Conservation (phyloP, 2,113 vertebrate species). For the Orientallactaga bullata region DNA sequence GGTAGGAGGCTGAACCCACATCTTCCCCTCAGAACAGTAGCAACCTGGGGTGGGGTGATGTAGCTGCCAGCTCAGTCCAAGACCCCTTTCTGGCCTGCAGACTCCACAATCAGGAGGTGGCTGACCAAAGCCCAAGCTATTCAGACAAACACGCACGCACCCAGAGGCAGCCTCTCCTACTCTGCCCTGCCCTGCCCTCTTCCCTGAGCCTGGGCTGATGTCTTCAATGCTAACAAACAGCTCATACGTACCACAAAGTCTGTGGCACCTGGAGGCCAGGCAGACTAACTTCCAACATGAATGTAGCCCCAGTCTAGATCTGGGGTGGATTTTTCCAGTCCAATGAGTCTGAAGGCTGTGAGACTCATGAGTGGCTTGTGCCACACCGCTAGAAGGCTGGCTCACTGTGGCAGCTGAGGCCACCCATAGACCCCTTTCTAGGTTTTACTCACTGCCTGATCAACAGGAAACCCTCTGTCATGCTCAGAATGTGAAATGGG, state of each 20-base stretch:
- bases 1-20: neutral
- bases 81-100: neutral
- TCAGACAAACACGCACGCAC: neutral
- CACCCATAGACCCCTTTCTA: neutral
- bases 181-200: neutral
- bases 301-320: neutral
- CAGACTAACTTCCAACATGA: neutral
- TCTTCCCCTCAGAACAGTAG: no score
- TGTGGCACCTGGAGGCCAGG: neutral
- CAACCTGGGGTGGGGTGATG: no score
- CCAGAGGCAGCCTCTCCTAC: neutral
- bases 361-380: fast-evolving
- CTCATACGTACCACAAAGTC: neutral
- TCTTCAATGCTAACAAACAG: conserved; percentile 11
- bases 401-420: neutral
- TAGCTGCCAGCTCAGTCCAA: neutral
- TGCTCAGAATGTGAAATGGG: neutral
- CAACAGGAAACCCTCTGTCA: neutral
- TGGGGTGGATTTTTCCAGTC: neutral
- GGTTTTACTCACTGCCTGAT: neutral
- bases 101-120: neutral
- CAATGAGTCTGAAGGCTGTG: neutral
- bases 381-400: neutral
- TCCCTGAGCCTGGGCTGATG: neutral
- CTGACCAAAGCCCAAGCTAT: neutral